These are phyloP conservation scores for Pyrgilauda ruficollis DNA, from an alignment of 2,113 vertebrate genomes.

Conservation along the genomic window DNA sequence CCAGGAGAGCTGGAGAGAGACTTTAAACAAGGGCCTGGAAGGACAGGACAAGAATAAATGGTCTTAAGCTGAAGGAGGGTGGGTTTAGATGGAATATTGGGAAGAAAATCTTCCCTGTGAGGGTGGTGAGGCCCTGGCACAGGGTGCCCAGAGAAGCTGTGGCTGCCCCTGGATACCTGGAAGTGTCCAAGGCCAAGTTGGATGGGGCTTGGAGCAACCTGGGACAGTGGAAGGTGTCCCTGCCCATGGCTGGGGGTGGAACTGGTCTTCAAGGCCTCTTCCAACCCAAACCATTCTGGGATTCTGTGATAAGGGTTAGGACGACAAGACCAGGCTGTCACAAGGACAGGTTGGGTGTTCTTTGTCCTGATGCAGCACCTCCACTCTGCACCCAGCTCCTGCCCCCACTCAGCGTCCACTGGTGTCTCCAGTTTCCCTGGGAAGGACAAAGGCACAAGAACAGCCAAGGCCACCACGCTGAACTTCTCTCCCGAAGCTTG, in stretches of 20 bases:
- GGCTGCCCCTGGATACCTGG: background rate
- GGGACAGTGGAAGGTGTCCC: accelerated
- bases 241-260: too few relatives aligned
- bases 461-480: slow-evolving; percentile 62
- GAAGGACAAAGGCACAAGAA: slow-evolving; percentile 73
- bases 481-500: slow-evolving; percentile 66
- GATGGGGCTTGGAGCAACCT: accelerated
- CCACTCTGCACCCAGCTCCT: background rate
- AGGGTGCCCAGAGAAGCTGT: background rate
- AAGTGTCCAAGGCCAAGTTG: accelerated
- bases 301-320: accelerated
- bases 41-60: background rate
- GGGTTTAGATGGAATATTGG: background rate
- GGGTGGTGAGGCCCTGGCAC: background rate
- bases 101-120: background rate
- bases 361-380: background rate
- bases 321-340: background rate
- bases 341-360: background rate
- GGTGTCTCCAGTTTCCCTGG: background rate
- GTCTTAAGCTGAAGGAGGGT: background rate
- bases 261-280: background rate
- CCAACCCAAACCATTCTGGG: background rate
- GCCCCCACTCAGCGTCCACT: background rate
- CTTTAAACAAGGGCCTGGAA: accelerated
- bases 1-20: background rate